Evolutionary conservation across 2,113 vertebrate species (phyloP).

Genomic region (Trinectes maculatus): DNA sequence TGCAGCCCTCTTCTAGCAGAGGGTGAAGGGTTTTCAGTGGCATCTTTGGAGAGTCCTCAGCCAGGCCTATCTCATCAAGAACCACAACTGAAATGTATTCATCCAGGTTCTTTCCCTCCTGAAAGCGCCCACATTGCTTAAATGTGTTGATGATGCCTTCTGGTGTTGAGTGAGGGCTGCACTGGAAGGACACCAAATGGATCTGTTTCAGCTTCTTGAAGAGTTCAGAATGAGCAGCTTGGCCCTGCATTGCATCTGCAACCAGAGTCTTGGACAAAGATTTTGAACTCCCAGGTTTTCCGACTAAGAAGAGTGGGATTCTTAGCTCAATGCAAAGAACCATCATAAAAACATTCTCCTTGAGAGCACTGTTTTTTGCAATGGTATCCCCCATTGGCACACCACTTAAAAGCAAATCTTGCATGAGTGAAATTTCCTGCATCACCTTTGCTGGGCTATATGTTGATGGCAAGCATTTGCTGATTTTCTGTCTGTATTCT

Average conservation of each 20-base stretch:
- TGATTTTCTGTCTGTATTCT: conserved; percentile 81
- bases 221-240: conserved; percentile 87
- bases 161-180: conserved; percentile 96
- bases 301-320: conserved; percentile 96
- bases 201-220: conserved; percentile 92
- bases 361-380: conserved; percentile 91
- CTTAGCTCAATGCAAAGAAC: conserved; percentile 93
- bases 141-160: conserved; percentile 97
- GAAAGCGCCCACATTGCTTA: conserved; percentile 94
- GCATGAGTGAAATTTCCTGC: conserved; percentile 86
- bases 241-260: conserved; percentile 95
- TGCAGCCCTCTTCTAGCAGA: conserved; percentile 93
- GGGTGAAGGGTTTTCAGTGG: conserved; percentile 96
- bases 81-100: conserved; percentile 96
- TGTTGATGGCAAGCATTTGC: conserved; percentile 71
- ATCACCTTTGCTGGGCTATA: conserved; percentile 80
- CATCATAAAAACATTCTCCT: conserved; percentile 99
- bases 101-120: conserved; percentile 91
- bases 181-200: conserved; percentile 96
- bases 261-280: conserved; percentile 97
- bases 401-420: conserved; percentile 89
- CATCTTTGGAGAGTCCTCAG: conserved; percentile 97
- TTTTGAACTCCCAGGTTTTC: conserved; percentile 98
- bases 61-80: conserved; percentile 95
- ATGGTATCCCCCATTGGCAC: conserved; percentile 87